Percentiles rank a stretch among this genome's conserved stretches.
Conservation (phyloP, 2,888 invertebrate species). For the Lamellibrachia satsuma region DNA sequence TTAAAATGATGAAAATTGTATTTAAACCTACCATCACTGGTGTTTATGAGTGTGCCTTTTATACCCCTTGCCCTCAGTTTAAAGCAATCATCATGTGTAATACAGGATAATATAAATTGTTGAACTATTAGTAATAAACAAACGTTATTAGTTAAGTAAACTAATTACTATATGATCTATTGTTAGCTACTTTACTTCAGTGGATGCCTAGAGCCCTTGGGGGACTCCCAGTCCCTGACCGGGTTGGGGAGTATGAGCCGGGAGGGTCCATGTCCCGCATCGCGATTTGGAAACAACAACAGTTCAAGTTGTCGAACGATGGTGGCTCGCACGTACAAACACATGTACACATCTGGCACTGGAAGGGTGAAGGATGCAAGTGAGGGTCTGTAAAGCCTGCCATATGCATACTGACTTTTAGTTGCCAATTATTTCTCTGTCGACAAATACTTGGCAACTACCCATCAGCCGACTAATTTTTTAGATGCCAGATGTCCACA, state of each 20-base stretch:
- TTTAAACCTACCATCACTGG: too few species aligned
- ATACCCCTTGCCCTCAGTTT: too few species aligned
- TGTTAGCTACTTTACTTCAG: conserved; percentile 9
- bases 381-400: background rate
- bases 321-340: background rate
- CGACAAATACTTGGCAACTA: background rate
- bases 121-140: background rate
- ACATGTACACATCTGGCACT: background rate
- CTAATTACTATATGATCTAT: background rate
- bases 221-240: background rate
- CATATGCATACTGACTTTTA: background rate
- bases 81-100: too few species aligned
- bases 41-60: too few species aligned
- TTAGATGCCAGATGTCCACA: too few species aligned
- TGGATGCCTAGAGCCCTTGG: background rate
- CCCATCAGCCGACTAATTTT: too few species aligned
- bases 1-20: too few species aligned
- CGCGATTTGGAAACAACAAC: conserved; percentile 3
- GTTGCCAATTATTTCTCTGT: background rate
- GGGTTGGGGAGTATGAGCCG: background rate
- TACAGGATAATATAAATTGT: background rate
- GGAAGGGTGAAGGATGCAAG: background rate
- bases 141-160: background rate
- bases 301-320: background rate
- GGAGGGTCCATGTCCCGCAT: background rate